Evolutionary conservation across 2,797 vertebrate genomes (phyloP), one percentile per base, ranked within the genome.

Genomic region (Bovichtus variegatus): DNA sequence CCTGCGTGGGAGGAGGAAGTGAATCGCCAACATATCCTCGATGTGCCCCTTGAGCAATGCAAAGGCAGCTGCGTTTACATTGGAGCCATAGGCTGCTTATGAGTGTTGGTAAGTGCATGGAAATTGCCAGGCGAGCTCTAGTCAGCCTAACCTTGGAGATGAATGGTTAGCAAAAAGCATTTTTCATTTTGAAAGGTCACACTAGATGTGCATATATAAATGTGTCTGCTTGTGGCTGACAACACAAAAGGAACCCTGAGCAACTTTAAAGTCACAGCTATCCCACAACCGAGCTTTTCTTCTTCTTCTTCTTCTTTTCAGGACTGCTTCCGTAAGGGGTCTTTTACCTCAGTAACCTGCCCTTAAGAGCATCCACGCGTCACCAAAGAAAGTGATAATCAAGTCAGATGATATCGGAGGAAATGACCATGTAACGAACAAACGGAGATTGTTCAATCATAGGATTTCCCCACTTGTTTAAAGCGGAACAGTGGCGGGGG

Each of bases 41-140:
- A 79, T 18, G 71, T 78, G 73, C 83, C 87, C n/a, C 75, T 81
- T 86, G 71, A 88, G 88, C 84, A 89, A 87, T 38, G 73, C 69
- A 74, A 83, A 84, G n/a, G 23, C 10, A 19, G 29, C 16, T 1
- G 44, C 36, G 68, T 74, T 73, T 70, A 25, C 25, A 27, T 38
- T 2, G 27, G 40, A 36, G 47, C 53, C 18, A 34, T 1, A 9
- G 15, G 25, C 46, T 50, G 57, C 29, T 47, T 18, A 3, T 15
- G 36, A 34, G n/a, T 34, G 41, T 50, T 46, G 15, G 54, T 11
- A 27, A 54, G 47, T 34, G 19, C 7, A 36, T 68, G 29, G 21
- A 64, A 66, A 75, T 53, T 34, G 44, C 1, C 29, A 64, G 36
- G 27, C 21, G 62, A 47, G 53, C 31, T 62, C 53, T 25, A 18